Conservation (phyloP, 2,113 vertebrate genomes). For the Bothrops jararaca region DNA sequence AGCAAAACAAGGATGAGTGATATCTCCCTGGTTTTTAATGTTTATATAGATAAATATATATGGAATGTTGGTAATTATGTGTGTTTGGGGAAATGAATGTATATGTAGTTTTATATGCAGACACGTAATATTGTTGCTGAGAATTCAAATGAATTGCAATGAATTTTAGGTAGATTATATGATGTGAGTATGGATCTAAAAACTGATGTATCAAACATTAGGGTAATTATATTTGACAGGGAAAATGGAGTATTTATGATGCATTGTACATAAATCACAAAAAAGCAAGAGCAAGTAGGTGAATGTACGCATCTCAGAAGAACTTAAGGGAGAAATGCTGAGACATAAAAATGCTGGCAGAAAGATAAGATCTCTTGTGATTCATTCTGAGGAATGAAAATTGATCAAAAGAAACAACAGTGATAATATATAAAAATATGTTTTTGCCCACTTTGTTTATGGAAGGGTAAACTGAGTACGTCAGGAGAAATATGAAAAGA, state of each 20-base stretch:
- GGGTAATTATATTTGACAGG: background rate
- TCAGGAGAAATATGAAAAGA: background rate
- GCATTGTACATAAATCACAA: background rate
- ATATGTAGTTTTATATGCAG: background rate
- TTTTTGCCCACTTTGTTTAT: background rate
- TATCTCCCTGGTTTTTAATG: background rate
- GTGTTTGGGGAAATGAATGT: background rate
- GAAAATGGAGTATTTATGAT: background rate
- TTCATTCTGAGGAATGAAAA: background rate
- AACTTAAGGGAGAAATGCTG: background rate
- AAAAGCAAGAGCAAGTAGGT: background rate
- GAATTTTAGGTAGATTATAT: background rate
- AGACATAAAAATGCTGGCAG: background rate
- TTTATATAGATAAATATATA: background rate
- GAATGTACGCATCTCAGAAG: background rate
- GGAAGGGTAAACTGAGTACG: background rate
- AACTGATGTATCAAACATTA: background rate
- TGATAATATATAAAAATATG: background rate
- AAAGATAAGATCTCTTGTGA: background rate
- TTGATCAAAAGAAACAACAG: background rate
- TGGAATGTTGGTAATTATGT: background rate
- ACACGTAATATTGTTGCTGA: background rate
- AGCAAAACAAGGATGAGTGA: background rate
- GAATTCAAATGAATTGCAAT: background rate
- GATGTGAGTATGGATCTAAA: background rate